Percentiles rank a stretch among this genome's conserved stretches.
phyloP scores from a whole-genome alignment of 2,888 invertebrate genomes.

The Scelioninae gen. 1 region DNA sequence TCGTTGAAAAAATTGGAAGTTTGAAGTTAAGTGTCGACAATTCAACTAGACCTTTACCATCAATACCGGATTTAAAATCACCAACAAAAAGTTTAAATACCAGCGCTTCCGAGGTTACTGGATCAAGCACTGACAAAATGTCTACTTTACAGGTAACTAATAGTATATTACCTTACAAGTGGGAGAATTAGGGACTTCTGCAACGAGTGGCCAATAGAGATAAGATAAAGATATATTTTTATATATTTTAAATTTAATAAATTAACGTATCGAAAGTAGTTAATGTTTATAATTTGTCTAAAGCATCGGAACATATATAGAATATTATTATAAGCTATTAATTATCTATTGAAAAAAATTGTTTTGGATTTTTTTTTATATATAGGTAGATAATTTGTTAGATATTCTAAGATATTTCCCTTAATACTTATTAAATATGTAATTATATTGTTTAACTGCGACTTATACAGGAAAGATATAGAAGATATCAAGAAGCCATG shows the following conservation, averaged over 20 bases:
- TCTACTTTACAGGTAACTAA: constrained; percentile 82
- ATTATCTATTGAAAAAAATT: neutral
- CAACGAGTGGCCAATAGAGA: too few species aligned
- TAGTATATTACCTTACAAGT: too few species aligned
- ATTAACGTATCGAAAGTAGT: neutral
- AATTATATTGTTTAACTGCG: neutral
- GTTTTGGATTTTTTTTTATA: too few species aligned
- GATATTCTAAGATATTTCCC: too few species aligned
- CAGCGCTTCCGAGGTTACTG: constrained; percentile 65
- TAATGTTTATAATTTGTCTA: neutral
- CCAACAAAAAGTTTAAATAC: constrained; percentile 69
- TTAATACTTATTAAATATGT: neutral
- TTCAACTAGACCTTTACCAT: constrained; percentile 77
- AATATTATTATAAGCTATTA: too few species aligned
- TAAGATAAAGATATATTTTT: neutral
- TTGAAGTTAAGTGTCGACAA: constrained; percentile 77
- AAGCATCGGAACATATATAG: too few species aligned
- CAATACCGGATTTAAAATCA: constrained; percentile 76
- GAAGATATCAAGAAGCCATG: constrained; percentile 86
- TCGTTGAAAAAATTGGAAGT: constrained; percentile 79
- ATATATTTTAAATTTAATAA: neutral
- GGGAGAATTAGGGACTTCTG: too few species aligned
- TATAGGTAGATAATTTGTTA: too few species aligned
- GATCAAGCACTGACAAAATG: constrained; percentile 81
- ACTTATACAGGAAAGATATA: constrained; percentile 79